phyloP scores from a whole-genome alignment of 2,888 invertebrate genomes.

The Mythimna ferrago region DNA sequence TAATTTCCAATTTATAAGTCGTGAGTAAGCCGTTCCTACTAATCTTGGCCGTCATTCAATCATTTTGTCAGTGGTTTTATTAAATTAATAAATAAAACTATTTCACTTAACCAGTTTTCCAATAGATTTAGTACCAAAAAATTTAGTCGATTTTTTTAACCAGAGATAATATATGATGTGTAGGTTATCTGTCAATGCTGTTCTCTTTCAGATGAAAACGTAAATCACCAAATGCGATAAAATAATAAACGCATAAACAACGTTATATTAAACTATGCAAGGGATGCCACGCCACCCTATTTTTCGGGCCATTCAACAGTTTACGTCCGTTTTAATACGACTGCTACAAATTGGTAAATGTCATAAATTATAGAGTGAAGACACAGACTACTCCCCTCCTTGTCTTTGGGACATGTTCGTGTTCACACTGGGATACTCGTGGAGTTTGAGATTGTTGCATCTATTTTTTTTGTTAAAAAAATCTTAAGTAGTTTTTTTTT shows the following conservation, averaged over 20 bases:
- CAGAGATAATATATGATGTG: too few relatives aligned
- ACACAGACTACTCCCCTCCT: constrained; percentile 73
- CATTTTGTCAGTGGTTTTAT: neutral
- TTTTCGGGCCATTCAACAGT: constrained; percentile 88
- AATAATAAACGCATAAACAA: constrained; percentile 70
- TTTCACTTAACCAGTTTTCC: too few relatives aligned
- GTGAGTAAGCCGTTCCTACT: too few relatives aligned
- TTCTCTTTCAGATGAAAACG: constrained; percentile 26
- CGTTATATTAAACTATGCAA: constrained; percentile 65
- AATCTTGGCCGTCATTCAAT: too few relatives aligned
- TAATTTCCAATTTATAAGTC: too few relatives aligned
- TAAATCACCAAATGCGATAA: constrained; percentile 55
- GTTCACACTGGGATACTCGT: constrained; percentile 51
- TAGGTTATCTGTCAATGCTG: neutral
- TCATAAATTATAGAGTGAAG: constrained; percentile 87
- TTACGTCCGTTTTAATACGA: constrained; percentile 87
- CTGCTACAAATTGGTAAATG: constrained; percentile 87
- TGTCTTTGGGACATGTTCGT: constrained; percentile 42
- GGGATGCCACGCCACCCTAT: constrained; percentile 83
- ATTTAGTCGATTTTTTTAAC: neutral
- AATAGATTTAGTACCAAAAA: neutral
- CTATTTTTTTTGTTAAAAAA: neutral
- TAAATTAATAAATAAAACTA: neutral
- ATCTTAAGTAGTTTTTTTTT: too few relatives aligned
- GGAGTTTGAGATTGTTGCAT: neutral